Evolutionary conservation across 2,888 invertebrate genomes (phyloP).

Genomic region (Buathra laborator): DNA sequence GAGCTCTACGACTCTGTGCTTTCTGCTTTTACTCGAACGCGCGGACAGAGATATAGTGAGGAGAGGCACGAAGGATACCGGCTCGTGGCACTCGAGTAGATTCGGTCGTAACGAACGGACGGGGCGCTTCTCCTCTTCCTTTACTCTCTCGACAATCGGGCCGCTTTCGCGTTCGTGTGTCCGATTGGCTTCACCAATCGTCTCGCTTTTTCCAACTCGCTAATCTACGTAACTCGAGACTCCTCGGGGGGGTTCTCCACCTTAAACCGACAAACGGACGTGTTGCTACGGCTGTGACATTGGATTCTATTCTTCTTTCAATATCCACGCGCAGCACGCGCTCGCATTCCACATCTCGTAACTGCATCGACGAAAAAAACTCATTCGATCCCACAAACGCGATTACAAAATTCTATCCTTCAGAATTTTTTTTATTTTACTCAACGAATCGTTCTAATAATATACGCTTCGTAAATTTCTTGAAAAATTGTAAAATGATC

Average conservation of each 20-base stretch:
- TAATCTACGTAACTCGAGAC: too few species aligned
- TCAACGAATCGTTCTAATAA: background rate
- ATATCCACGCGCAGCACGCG: too few species aligned
- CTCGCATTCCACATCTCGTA: too few species aligned
- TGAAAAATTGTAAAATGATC: background rate
- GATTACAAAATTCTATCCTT: too few species aligned
- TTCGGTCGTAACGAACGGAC: constrained; percentile 57
- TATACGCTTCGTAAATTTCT: background rate
- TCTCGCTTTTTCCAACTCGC: too few species aligned
- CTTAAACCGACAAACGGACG: too few species aligned
- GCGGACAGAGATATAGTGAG: constrained; percentile 14
- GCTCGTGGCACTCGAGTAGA: constrained; percentile 60
- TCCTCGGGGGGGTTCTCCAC: too few species aligned
- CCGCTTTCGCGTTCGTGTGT: background rate
- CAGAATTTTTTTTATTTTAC: too few species aligned
- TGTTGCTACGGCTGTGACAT: too few species aligned
- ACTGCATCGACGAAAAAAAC: too few species aligned
- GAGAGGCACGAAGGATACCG: constrained; percentile 26
- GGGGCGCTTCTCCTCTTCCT: constrained; percentile 23
- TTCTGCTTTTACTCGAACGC: constrained; percentile 22
- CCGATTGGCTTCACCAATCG: background rate
- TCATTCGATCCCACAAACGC: too few species aligned
- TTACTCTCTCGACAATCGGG: background rate
- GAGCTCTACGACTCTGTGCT: background rate
- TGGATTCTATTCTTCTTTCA: too few species aligned